Conservation (phyloP, 1,140 invertebrate genomes). For the Grapholita molesta region DNA sequence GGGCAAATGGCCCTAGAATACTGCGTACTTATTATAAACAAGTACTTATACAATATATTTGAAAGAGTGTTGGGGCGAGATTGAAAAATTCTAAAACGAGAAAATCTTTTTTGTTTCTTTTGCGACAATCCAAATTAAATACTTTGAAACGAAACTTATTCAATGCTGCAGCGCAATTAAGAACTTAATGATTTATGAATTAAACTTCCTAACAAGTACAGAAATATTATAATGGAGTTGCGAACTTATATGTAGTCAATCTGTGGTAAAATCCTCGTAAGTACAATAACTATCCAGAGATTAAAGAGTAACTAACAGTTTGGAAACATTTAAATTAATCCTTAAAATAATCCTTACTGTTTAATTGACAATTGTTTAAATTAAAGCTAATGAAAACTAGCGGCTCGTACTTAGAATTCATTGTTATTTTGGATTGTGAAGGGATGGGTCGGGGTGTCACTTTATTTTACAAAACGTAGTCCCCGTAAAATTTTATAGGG, state of each 20-base stretch:
- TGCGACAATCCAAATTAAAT: neutral
- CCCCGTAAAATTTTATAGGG: constrained; percentile 60
- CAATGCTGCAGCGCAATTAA: neutral
- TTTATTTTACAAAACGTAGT: constrained; percentile 59
- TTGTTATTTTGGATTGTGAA: constrained; percentile 26
- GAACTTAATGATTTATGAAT: constrained; percentile 6
- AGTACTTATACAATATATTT: constrained; percentile 61
- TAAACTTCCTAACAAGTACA: neutral
- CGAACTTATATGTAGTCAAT: neutral
- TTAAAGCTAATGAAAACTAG: constrained; percentile 21
- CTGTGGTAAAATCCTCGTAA: neutral
- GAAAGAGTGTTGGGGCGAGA: constrained; percentile 36
- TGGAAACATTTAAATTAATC: neutral
- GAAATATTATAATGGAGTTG: neutral
- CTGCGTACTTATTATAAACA: constrained; percentile 73
- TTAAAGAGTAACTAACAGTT: neutral
- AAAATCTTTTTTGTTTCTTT: neutral
- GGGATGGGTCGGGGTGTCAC: constrained; percentile 31
- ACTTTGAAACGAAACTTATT: neutral
- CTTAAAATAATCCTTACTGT: neutral
- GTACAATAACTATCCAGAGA: neutral
- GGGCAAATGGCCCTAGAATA: constrained; percentile 72
- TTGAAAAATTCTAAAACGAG: constrained; percentile 31
- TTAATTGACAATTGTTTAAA: constrained; percentile 21
- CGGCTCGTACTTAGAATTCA: constrained; percentile 17